A percentile compares a stretch with the other conserved stretches of the same genome.
These are phyloP conservation scores for Colletes collaris DNA, from an alignment of 2,888 invertebrate genomes.

Conservation along the genomic window DNA sequence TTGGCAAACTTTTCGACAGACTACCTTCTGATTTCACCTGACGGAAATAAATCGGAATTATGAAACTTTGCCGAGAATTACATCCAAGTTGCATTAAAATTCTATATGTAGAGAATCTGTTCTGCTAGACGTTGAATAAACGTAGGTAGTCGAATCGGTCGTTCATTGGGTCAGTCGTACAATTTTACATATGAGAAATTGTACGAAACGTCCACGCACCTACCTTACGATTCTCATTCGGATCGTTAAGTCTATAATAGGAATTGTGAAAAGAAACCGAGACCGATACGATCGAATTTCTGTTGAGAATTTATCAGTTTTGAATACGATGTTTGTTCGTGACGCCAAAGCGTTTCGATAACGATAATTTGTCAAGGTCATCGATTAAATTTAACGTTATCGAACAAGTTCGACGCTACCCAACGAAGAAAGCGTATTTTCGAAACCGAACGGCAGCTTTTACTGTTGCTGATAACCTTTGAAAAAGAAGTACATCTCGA, in stretches of 20 bases:
- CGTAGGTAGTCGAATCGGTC: no score
- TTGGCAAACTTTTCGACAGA: not conserved
- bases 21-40: not conserved
- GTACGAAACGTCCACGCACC: no score
- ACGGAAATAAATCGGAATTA: not conserved
- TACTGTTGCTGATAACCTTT: conserved; percentile 3
- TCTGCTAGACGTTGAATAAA: no score
- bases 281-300: not conserved
- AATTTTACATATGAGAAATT: no score
- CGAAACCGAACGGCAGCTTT: not conserved
- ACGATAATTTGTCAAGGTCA: not conserved
- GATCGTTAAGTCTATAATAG: no score
- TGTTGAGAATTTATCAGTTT: not conserved
- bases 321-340: not conserved
- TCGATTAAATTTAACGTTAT: not conserved
- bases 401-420: not conserved
- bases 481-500: conserved; percentile 41
- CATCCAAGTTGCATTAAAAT: not conserved
- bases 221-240: no score
- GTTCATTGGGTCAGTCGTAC: no score
- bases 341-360: not conserved
- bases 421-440: not conserved
- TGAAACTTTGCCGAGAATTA: not conserved
- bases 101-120: no score
- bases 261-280: no score